Evolutionary conservation across 2,888 invertebrate species (phyloP), one percentile per base, ranked within the genome.

Genomic region (Stenoptilia bipunctidactyla): DNA sequence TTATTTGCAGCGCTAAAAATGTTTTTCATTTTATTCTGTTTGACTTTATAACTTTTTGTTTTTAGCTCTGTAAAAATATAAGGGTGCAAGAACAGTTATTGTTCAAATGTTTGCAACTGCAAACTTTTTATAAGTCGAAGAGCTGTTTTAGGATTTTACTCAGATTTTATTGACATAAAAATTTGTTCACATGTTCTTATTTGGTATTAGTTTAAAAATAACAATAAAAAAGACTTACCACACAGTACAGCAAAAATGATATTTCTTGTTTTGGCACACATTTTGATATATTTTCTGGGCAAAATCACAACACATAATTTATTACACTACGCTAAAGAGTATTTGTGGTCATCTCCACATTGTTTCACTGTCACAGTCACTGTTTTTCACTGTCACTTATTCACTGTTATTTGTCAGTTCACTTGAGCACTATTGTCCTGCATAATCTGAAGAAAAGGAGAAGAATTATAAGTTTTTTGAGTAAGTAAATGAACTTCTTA

Each of bases 231-330:
- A 35, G 38, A 71, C 80, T 75, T 62, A 80, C 80, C 79, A 63
- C 60, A 66, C 35, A 70, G 55, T 44, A 62, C 52, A 42, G 52
- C 57, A 45, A 73, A 30, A n/a, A 30, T 41, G 41, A 66, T 43
- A 47, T 53, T 63, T 49, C 61, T 59, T 48, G 68, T 51, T 58
- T 69, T 69, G 61, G 68, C 66, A 72, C 67, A 68, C 77, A 79
- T 77, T 52, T 74, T 74, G 58, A 46, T 48, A 39, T 48, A 54
- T 49, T 40, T 54, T 48, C 37, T 49, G 51, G 41, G 47, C 40
- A 51, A 52, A 44, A 42, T 45, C 66, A 71, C 65, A 56, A 60
- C 61, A 69, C 73, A 76, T 75, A 71, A 56, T 64, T 66, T 56
- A 8, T 10, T 30, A 9, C 4, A 30, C n/a, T 30, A 30, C 12